phyloP scores from a whole-genome alignment of 2,113 vertebrate genomes.

The Nibea albiflora region DNA sequence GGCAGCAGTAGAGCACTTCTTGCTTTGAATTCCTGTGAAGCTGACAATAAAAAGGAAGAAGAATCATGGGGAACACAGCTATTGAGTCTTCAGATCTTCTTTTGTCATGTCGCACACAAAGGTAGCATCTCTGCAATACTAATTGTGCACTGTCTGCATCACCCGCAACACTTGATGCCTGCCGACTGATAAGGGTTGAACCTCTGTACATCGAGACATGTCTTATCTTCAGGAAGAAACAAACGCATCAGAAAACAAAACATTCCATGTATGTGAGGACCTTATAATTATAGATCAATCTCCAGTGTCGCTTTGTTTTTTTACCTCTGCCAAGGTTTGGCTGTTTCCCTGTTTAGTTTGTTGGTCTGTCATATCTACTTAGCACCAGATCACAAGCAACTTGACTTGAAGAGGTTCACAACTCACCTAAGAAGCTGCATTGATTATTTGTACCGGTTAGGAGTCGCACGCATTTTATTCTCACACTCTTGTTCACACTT shows the following conservation, averaged over 20 bases:
- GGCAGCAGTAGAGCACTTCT: conserved; percentile 22
- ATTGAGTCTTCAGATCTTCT: conserved; percentile 5
- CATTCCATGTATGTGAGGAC: not conserved
- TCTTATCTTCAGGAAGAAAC: not conserved
- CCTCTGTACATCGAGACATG: not conserved
- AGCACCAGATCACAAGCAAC: not conserved
- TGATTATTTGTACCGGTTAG: conserved; percentile 1
- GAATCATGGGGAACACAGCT: conserved; percentile 8
- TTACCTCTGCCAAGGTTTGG: not conserved
- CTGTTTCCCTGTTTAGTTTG: not conserved
- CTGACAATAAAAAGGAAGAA: conserved; percentile 28
- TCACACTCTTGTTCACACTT: conserved; percentile 10
- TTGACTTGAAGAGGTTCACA: not conserved
- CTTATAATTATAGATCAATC: conserved; percentile 18
- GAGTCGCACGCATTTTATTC: not conserved
- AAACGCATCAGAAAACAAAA: conserved; percentile 4
- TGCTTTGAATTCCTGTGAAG: conserved; percentile 29
- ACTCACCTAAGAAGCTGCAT: not conserved
- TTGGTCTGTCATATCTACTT: not conserved
- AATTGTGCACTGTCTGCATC: conserved; percentile 1
- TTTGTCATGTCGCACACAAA: conserved; percentile 27
- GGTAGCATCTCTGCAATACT: not conserved
- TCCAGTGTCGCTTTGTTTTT: not conserved
- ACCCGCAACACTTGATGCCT: not conserved
- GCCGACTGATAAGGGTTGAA: conserved; percentile 1